Conservation (phyloP, 35 echinoderm and acorn worm genomes). For the Lytechinus pictus region DNA sequence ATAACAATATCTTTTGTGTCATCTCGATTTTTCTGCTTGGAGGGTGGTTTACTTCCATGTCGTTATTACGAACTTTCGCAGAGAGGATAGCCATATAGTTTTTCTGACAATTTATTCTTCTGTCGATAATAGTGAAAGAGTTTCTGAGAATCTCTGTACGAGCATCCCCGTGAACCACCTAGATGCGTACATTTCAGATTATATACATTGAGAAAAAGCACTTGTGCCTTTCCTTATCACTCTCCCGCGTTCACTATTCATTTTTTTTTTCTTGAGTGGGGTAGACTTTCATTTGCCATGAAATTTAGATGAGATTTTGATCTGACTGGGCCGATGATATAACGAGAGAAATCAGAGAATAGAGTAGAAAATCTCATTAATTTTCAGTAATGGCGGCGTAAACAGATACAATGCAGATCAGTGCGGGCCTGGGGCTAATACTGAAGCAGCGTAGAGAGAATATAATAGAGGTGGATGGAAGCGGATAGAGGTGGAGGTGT, state of each 20-base stretch:
- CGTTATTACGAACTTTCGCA: background rate
- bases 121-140: background rate
- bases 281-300: conserved; percentile 34
- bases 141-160: background rate
- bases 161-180: background rate
- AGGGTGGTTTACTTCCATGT: conserved; percentile 35
- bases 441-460: background rate
- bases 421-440: conserved; percentile 39
- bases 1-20: conserved; percentile 52
- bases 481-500: background rate
- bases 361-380: conserved; percentile 71
- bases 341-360: conserved; percentile 27
- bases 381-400: conserved; percentile 71
- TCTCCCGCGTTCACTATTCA: background rate
- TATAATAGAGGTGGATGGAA: conserved; percentile 18
- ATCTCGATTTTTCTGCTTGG: conserved; percentile 41
- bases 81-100: background rate
- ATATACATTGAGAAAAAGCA: background rate
- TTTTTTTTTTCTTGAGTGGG: background rate
- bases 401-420: conserved; percentile 74
- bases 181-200: background rate
- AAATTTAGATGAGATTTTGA: conserved; percentile 53
- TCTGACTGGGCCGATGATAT: conserved; percentile 31
- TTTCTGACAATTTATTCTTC: background rate
- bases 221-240: background rate